Evolutionary conservation across 2,888 invertebrate genomes (phyloP).

Genomic region (Cephus nigrinus): DNA sequence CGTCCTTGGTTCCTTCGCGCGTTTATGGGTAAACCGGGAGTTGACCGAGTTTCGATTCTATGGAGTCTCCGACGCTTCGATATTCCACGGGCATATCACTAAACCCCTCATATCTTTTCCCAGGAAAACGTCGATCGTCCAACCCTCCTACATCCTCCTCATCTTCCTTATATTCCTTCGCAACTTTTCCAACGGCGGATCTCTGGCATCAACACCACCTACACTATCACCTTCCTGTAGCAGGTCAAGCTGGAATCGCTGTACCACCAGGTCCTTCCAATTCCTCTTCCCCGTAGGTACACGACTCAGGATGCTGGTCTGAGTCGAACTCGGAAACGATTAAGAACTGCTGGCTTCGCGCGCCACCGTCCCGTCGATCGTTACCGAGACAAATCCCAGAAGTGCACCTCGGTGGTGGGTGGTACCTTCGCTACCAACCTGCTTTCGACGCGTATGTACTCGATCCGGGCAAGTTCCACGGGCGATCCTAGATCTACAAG

Average conservation of each 20-base stretch:
- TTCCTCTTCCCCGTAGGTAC: neutral
- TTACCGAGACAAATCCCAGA: constrained; percentile 48
- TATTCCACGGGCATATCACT: neutral
- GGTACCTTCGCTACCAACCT: constrained; percentile 12
- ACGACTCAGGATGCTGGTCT: neutral
- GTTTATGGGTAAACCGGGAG: neutral
- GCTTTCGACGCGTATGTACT: neutral
- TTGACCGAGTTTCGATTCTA: neutral
- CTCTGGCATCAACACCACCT: neutral
- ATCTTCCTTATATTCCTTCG: neutral
- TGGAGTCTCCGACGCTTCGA: neutral
- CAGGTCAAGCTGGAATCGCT: neutral
- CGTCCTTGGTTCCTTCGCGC: neutral
- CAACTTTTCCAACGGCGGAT: neutral
- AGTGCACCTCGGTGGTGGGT: constrained; percentile 49
- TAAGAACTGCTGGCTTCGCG: constrained; percentile 46
- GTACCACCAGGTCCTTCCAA: neutral
- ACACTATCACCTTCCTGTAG: neutral
- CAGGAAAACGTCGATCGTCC: neutral
- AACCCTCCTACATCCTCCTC: neutral
- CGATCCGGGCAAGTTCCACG: neutral
- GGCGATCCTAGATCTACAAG: neutral
- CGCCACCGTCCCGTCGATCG: constrained; percentile 38
- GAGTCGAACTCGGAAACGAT: constrained; percentile 23
- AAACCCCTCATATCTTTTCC: neutral